These are phyloP conservation scores for Calliopum simillimum DNA, from an alignment of 2,888 invertebrate genomes.

Conservation along the genomic window DNA sequence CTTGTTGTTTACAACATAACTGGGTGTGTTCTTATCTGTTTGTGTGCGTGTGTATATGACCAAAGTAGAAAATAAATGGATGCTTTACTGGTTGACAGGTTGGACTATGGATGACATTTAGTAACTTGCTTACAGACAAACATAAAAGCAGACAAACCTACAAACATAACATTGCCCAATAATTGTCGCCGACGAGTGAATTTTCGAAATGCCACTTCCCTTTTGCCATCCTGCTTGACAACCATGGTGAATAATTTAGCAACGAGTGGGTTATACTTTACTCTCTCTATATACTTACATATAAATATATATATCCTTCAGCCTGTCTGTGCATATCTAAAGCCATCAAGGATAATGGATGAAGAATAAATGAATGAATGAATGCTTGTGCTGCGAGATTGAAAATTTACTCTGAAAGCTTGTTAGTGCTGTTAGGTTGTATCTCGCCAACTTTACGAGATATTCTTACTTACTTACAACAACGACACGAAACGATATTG, in stretches of 20 bases:
- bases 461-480: too few species aligned
- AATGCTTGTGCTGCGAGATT: not conserved
- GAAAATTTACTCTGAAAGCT: not conserved
- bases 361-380: slow-evolving; percentile 5
- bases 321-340: not conserved
- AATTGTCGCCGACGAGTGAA: slow-evolving; percentile 16
- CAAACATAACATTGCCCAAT: not conserved
- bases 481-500: too few species aligned
- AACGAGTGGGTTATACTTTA: not conserved
- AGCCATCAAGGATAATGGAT: not conserved
- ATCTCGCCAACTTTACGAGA: too few species aligned
- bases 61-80: too few species aligned
- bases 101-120: too few species aligned
- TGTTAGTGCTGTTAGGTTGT: too few species aligned
- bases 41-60: too few species aligned
- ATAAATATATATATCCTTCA: not conserved
- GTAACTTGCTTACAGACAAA: too few species aligned
- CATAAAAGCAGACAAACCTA: too few species aligned
- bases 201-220: not conserved
- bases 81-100: too few species aligned
- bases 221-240: not conserved
- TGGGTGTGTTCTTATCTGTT: too few species aligned
- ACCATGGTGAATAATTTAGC: not conserved
- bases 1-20: too few species aligned
- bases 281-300: not conserved